phyloP scores from a whole-genome alignment of 2,113 vertebrate genomes.

The Sigmodon hispidus region DNA sequence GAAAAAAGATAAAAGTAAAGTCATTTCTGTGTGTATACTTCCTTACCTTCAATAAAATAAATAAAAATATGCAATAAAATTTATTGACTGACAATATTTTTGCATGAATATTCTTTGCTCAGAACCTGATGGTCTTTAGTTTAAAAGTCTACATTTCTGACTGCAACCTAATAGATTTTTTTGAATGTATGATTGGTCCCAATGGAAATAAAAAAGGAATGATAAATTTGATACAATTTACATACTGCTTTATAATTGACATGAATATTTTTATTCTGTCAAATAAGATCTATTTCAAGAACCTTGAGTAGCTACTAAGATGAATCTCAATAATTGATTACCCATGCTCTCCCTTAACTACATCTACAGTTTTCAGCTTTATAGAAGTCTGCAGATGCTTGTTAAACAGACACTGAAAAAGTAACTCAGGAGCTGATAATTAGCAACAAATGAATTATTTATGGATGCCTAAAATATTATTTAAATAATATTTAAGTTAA shows the following conservation, averaged over 20 bases:
- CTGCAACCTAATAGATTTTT: background rate
- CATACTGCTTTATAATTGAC: slow-evolving; percentile 3
- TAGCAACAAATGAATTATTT: slow-evolving; percentile 84
- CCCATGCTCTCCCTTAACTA: slow-evolving; percentile 47
- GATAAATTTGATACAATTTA: background rate
- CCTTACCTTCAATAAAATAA: background rate
- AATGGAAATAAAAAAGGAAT: background rate
- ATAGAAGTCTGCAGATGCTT: slow-evolving; percentile 62
- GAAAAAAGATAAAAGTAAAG: background rate
- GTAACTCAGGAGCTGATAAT: slow-evolving; percentile 78
- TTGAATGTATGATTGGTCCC: background rate
- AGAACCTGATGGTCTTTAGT: background rate
- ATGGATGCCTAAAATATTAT: slow-evolving; percentile 75
- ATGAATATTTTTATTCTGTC: slow-evolving; percentile 44
- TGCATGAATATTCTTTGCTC: background rate
- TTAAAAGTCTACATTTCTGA: background rate
- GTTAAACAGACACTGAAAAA: slow-evolving; percentile 76
- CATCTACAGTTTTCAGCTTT: slow-evolving; percentile 66
- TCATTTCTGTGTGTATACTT: background rate
- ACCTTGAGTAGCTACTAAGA: slow-evolving; percentile 23
- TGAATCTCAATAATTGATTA: slow-evolving; percentile 67
- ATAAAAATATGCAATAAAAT: background rate
- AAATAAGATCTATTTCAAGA: slow-evolving; percentile 49
- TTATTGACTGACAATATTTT: background rate
- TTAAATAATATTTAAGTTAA: slow-evolving; percentile 79